phyloP scores from a whole-genome alignment of 2,888 invertebrate species.

The Pseudanteris insignis region DNA sequence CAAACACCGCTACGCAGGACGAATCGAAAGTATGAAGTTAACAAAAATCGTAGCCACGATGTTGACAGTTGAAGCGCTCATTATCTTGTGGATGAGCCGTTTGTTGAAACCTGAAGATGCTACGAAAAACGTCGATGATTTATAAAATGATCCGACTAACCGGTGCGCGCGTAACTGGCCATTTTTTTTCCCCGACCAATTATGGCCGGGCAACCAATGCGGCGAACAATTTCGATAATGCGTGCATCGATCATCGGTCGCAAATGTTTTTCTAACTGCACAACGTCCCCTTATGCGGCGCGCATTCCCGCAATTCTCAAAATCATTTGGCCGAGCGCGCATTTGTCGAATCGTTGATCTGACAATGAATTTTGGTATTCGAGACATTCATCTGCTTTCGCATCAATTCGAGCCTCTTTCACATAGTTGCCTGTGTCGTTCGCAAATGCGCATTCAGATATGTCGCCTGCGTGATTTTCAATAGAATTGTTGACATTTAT shows the following conservation, averaged over 20 bases:
- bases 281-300: conserved; percentile 21
- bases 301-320: conserved; percentile 35
- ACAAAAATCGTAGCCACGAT: conserved; percentile 11
- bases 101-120: background rate
- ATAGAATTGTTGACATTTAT: conserved; percentile 40
- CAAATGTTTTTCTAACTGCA: conserved; percentile 27
- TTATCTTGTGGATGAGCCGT: background rate
- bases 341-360: conserved; percentile 40
- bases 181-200: conserved; percentile 6
- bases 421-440: conserved; percentile 34
- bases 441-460: conserved; percentile 33
- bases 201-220: conserved; percentile 8
- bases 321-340: conserved; percentile 27
- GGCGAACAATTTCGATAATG: conserved; percentile 22
- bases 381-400: conserved; percentile 40
- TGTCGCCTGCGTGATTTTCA: conserved; percentile 38
- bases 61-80: conserved; percentile 11
- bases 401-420: conserved; percentile 40
- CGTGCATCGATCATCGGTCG: conserved; percentile 10
- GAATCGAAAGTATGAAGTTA: conserved; percentile 37
- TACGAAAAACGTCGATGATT: background rate
- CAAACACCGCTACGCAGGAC: conserved; percentile 39
- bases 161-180: too few species aligned
- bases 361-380: conserved; percentile 40
- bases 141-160: too few species aligned